These are phyloP conservation scores for Leptopilina drosophilae DNA, from an alignment of 2,888 invertebrate species.

Conservation along the genomic window DNA sequence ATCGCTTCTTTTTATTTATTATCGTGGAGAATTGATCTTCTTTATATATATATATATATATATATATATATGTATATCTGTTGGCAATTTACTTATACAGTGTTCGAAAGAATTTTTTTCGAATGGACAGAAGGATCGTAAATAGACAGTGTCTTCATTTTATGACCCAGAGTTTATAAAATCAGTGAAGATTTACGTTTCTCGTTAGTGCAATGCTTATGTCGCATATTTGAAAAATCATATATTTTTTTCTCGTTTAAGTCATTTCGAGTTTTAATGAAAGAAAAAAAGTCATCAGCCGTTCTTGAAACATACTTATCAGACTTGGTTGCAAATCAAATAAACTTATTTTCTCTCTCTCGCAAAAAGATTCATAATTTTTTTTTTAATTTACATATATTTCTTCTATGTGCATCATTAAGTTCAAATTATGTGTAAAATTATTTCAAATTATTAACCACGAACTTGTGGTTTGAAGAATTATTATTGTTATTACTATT, in stretches of 20 bases:
- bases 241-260: neutral
- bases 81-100: constrained; percentile 2
- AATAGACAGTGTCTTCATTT: constrained; percentile 19
- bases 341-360: neutral
- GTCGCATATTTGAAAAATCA: constrained; percentile 13
- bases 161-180: neutral
- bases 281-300: neutral
- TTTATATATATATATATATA: neutral
- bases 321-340: constrained; percentile 4
- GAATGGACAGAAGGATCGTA: neutral
- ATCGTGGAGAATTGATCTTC: constrained; percentile 1
- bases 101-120: neutral
- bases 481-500: no score
- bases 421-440: no score
- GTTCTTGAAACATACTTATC: constrained; percentile 3
- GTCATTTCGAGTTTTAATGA: neutral
- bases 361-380: no score
- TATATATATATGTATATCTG: no score
- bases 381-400: no score
- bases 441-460: no score
- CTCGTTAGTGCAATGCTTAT: constrained; percentile 14
- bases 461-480: no score
- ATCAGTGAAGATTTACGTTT: constrained; percentile 1
- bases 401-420: no score
- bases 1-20: constrained; percentile 1